Conservation (phyloP, 2,888 invertebrate species). For the Drosophila crucigera region DNA sequence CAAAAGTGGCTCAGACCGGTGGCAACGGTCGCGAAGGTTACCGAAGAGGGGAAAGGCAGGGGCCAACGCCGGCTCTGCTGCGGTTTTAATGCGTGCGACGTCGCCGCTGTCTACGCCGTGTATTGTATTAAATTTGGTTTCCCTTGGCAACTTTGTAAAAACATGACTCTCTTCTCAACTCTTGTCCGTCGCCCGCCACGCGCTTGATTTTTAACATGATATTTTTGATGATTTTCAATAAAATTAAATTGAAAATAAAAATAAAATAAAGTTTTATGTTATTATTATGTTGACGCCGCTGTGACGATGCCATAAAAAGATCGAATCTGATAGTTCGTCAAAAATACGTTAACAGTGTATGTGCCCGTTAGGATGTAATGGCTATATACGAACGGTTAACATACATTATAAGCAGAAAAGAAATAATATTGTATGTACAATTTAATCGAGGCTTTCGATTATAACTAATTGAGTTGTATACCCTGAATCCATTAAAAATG, state of each 20-base stretch:
- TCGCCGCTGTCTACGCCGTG: constrained; percentile 20
- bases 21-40: constrained; percentile 73
- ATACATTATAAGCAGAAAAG: not conserved
- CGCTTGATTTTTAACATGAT: constrained; percentile 63
- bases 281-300: constrained; percentile 77
- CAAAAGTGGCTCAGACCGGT: constrained; percentile 68
- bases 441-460: constrained; percentile 5
- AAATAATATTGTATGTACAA: constrained; percentile 5
- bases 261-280: constrained; percentile 80
- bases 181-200: constrained; percentile 59
- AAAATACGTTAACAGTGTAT: constrained; percentile 47
- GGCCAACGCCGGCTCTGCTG: constrained; percentile 44
- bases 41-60: constrained; percentile 12
- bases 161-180: constrained; percentile 40
- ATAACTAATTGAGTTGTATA: not conserved
- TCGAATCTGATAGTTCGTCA: constrained; percentile 29
- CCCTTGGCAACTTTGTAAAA: constrained; percentile 31
- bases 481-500: not conserved
- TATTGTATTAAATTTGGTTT: constrained; percentile 71
- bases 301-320: constrained; percentile 50
- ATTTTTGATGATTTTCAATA: constrained; percentile 77
- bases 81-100: constrained; percentile 67
- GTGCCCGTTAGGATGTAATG: constrained; percentile 13
- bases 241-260: constrained; percentile 83
- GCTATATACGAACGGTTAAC: not conserved